Evolutionary conservation across 2,888 invertebrate species (phyloP).

Genomic region (Aethes cnicana): DNA sequence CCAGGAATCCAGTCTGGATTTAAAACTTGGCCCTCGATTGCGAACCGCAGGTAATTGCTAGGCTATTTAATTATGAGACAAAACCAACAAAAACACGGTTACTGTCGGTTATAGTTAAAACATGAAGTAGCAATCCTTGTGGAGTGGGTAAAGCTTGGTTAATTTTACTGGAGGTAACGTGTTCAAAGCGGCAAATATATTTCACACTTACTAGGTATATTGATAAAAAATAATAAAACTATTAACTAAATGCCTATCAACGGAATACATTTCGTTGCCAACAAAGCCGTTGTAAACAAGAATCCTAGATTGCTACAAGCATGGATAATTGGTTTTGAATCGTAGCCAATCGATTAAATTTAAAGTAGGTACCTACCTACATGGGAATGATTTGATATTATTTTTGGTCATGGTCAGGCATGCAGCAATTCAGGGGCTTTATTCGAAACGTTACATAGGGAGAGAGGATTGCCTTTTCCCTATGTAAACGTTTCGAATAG

Average conservation of each 20-base stretch:
- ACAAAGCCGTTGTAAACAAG: conserved; percentile 5
- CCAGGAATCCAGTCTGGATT: conserved; percentile 4
- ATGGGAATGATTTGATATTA: conserved; percentile 48
- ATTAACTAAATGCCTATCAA: too few species aligned
- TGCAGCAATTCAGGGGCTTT: too few species aligned
- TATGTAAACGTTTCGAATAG: too few species aligned
- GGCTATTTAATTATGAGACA: conserved; percentile 40
- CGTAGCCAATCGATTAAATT: conserved; percentile 58
- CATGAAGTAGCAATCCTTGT: conserved; percentile 33
- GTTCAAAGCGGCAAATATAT: neutral
- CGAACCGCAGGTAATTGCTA: conserved; percentile 26
- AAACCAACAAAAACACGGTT: conserved; percentile 47
- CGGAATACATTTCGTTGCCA: too few species aligned
- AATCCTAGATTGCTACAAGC: conserved; percentile 30
- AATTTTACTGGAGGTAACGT: neutral
- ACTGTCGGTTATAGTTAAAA: conserved; percentile 38
- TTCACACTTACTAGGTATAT: too few species aligned
- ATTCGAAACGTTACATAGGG: too few species aligned
- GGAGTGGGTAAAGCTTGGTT: conserved; percentile 15
- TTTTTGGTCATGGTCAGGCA: conserved; percentile 3
- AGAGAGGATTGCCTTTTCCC: too few species aligned
- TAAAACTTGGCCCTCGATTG: conserved; percentile 19
- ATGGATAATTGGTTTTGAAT: conserved; percentile 42
- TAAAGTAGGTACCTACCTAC: conserved; percentile 34
- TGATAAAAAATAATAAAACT: too few species aligned